phyloP scores from a whole-genome alignment of 2,888 invertebrate species.

The Cancer borealis region DNA sequence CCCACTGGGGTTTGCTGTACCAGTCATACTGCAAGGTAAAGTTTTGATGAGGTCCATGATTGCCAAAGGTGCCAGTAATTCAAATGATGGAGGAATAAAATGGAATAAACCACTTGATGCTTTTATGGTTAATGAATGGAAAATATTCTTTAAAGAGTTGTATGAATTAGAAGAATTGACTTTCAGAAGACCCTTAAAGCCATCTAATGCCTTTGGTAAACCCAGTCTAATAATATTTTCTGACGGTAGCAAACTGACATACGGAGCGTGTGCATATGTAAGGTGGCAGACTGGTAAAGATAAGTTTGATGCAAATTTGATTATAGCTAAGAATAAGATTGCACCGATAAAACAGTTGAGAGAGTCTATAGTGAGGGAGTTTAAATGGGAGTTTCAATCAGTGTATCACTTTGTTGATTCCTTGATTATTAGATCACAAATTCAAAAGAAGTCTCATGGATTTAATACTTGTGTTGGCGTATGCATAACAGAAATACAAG shows the following conservation, averaged over 20 bases:
- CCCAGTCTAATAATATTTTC: conserved; percentile 55
- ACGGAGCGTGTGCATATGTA: conserved; percentile 56
- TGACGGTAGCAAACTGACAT: conserved; percentile 53
- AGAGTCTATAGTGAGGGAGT: not conserved
- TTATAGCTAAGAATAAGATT: conserved; percentile 43
- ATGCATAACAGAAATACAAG: conserved; percentile 23
- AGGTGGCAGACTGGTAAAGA: conserved; percentile 34
- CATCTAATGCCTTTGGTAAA: conserved; percentile 47
- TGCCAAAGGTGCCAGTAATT: not conserved
- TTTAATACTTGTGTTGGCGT: conserved; percentile 43
- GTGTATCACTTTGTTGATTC: conserved; percentile 22
- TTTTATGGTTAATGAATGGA: conserved; percentile 43
- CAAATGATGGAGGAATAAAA: conserved; percentile 14
- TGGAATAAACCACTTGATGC: conserved; percentile 52
- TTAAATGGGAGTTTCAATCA: conserved; percentile 21
- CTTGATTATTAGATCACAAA: conserved; percentile 46
- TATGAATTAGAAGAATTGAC: conserved; percentile 31
- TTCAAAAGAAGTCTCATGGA: conserved; percentile 57
- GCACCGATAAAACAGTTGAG: not conserved
- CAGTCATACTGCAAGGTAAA: conserved; percentile 21
- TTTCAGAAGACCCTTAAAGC: conserved; percentile 53
- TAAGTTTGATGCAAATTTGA: conserved; percentile 2
- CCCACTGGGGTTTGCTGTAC: conserved; percentile 48
- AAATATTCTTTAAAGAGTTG: conserved; percentile 23
- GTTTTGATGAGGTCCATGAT: conserved; percentile 46